Percentiles rank a stretch among this genome's conserved stretches.
These are phyloP conservation scores for Puntigrus tetrazona DNA, from an alignment of 2,113 vertebrate genomes.

Conservation along the genomic window DNA sequence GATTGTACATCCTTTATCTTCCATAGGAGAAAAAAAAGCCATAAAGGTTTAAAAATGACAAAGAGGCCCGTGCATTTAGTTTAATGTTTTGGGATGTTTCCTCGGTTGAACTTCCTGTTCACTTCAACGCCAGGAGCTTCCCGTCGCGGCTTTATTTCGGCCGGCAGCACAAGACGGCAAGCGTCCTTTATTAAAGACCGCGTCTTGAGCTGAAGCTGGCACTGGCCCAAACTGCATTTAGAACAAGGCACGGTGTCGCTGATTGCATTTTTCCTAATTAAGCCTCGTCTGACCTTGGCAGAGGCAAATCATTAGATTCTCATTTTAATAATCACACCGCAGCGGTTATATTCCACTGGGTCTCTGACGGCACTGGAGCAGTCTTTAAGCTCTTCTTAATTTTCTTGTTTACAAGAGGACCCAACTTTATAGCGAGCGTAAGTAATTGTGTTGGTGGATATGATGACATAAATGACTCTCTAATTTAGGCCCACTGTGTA, in stretches of 20 bases:
- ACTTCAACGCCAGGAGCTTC: background rate
- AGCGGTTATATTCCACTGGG: constrained; percentile 81
- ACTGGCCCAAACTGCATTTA: constrained; percentile 75
- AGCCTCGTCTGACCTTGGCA: constrained; percentile 84
- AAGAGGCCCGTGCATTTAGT: too few relatives aligned
- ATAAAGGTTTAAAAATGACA: too few relatives aligned
- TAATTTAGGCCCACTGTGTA: constrained; percentile 21
- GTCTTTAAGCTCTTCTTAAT: constrained; percentile 57
- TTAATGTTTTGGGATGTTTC: background rate
- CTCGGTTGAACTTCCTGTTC: background rate
- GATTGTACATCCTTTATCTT: too few relatives aligned
- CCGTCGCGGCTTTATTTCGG: constrained; percentile 32
- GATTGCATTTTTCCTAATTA: constrained; percentile 86
- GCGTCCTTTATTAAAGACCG: constrained; percentile 79
- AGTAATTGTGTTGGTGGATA: constrained; percentile 21
- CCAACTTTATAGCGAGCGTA: background rate
- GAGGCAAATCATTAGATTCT: constrained; percentile 85
- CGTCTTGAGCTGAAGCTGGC: constrained; percentile 78
- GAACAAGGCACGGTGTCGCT: constrained; percentile 78
- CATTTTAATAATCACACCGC: constrained; percentile 79
- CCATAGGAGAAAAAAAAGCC: too few relatives aligned
- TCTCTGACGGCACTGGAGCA: constrained; percentile 77
- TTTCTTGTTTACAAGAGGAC: constrained; percentile 31
- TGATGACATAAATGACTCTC: constrained; percentile 25
- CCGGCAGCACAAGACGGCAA: constrained; percentile 71